Base-by-base conservation (phyloP, 1,140 invertebrate genomes). In the Tetramorium alpestre region DNA sequence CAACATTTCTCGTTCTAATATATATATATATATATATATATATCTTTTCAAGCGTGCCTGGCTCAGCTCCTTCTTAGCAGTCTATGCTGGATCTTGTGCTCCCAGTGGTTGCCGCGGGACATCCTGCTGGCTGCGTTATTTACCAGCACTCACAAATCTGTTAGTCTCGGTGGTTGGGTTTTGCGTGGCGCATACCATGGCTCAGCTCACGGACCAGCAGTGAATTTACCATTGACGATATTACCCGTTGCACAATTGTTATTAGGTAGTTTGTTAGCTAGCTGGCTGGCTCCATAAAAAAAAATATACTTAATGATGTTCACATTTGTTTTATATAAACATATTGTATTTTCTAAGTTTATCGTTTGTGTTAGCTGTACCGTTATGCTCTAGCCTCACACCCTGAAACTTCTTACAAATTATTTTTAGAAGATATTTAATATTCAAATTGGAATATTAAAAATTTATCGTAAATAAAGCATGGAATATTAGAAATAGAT, bases 91-190 rank as follows among this genome's bases (percentile, higher is more conserved):
- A 91, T 92, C 13, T 80, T 95, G 38, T 94, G 93, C 67, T 93
- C 93, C 33, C 91, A 91, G 13, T 95, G 94, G 94, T 85, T 95
- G 16, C 86, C 92, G 0, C 90, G 92, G 60, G 88, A 93, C n/a
- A 91, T 93, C 58, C 77, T 95, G 5, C 28, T 95, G 25, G 93
- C 95, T 1, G 92, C 94, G 25, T 65, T 95, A 44, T 95, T 95
- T 67, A 94, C 94, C 3, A 94, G 93, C 81, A 95, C 94, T 18
- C 94, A 94, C 70, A 95, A 95, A 87, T 95, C 94, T 0, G 93
- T 94, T 41, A 93, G 93, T 56, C 92, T 95, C 28, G 94, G 95
- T 4, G 94, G 94, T 6, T 95, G 95, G 95, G 77, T 95, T 11
- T 81, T 95, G 47, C 91, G 94, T 28, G 93, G 93, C 3, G 94